Percentiles rank a stretch among this genome's conserved stretches.
Evolutionary conservation across 2,113 vertebrate genomes (phyloP).

Genomic region (Eublepharis macularius): DNA sequence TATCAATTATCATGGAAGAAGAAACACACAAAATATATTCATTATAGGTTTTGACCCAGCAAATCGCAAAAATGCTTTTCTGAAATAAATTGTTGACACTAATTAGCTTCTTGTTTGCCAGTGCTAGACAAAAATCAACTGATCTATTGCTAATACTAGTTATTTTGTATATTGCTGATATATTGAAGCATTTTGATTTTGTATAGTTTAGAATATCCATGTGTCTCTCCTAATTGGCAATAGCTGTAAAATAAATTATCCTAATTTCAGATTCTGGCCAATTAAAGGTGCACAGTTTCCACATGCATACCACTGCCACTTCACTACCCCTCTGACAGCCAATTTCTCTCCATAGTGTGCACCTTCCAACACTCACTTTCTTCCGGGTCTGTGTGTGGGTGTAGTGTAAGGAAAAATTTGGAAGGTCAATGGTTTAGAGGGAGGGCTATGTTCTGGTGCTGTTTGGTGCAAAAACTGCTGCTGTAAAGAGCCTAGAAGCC

Average conservation of each 20-base stretch:
- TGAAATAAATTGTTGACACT: constrained; percentile 74
- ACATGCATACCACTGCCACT: too few relatives aligned
- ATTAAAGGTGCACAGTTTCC: not conserved
- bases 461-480: too few relatives aligned
- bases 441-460: too few relatives aligned
- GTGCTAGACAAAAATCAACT: constrained; percentile 57
- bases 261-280: not conserved
- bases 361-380: too few relatives aligned
- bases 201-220: constrained; percentile 16
- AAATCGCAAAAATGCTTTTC: constrained; percentile 73
- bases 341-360: too few relatives aligned
- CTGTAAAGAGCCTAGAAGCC: too few relatives aligned
- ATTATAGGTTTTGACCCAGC: constrained; percentile 74
- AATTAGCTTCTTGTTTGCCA: constrained; percentile 74
- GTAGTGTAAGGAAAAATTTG: too few relatives aligned
- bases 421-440: too few relatives aligned
- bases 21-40: constrained; percentile 74
- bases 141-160: constrained; percentile 64
- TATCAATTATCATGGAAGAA: constrained; percentile 73
- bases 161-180: constrained; percentile 61
- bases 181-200: constrained; percentile 36
- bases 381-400: too few relatives aligned
- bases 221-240: not conserved
- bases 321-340: too few relatives aligned
- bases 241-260: not conserved